Conservation (phyloP, 2,113 vertebrate genomes). For the Hippocampus guttulatus region DNA sequence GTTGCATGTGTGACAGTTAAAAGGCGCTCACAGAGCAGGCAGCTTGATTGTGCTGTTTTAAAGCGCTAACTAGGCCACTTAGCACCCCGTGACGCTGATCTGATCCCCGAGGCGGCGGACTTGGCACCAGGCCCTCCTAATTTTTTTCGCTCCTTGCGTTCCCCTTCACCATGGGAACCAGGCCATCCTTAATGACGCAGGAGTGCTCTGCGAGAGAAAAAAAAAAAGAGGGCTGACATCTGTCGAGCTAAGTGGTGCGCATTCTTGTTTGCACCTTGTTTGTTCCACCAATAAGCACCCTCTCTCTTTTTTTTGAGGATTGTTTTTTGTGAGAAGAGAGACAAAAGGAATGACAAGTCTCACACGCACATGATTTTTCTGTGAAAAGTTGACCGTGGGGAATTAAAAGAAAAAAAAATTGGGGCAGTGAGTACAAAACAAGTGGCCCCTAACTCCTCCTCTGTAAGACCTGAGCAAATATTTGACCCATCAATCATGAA, state of each 20-base stretch:
- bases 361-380: not conserved
- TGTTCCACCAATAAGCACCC: constrained; percentile 61
- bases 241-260: constrained; percentile 70
- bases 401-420: not conserved
- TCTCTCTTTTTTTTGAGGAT: constrained; percentile 22
- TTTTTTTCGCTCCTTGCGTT: constrained; percentile 61
- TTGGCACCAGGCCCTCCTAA: constrained; percentile 63
- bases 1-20: constrained; percentile 63
- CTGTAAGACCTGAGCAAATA: constrained; percentile 66
- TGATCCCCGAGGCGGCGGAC: constrained; percentile 69
- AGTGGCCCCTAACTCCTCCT: constrained; percentile 51
- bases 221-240: constrained; percentile 66
- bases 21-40: constrained; percentile 65
- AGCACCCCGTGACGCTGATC: constrained; percentile 70
- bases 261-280: constrained; percentile 69
- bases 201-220: constrained; percentile 17
- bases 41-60: constrained; percentile 65
- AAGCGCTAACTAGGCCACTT: constrained; percentile 75
- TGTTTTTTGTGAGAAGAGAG: constrained; percentile 14
- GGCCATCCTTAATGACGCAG: constrained; percentile 72
- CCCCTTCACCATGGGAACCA: constrained; percentile 72
- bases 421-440: not conserved
- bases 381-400: not conserved
- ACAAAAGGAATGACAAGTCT: constrained; percentile 12
- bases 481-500: constrained; percentile 69